Conservation (phyloP, 1,140 invertebrate genomes). For the Portunus trituberculatus region DNA sequence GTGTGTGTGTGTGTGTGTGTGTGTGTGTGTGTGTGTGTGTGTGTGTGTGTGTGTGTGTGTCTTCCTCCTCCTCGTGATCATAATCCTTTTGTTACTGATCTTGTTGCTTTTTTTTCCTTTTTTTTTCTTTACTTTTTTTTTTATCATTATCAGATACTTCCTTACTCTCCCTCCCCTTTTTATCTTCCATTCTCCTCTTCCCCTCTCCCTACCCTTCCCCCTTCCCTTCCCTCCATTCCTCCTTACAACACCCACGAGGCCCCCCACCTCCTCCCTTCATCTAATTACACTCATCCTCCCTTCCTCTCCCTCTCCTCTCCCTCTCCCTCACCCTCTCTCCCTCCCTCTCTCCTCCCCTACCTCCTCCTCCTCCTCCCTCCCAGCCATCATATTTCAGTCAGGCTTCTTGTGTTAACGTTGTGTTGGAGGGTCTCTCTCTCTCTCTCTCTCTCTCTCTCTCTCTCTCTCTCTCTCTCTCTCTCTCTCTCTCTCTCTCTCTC, state of each 20-base stretch:
- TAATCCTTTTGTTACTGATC: no score
- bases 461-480: background rate
- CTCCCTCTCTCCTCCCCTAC: background rate
- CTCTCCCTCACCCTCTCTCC: background rate
- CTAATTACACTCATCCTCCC: background rate
- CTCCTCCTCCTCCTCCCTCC: background rate
- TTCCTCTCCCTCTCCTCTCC: background rate
- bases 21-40: conserved; percentile 11
- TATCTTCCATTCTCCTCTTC: background rate
- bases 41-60: conserved; percentile 20
- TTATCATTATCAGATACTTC: no score
- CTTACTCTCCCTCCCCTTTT: no score
- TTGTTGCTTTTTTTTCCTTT: background rate
- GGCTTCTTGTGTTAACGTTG: background rate
- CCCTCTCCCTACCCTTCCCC: background rate
- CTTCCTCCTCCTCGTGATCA: background rate
- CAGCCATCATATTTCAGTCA: background rate
- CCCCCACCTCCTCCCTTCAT: background rate
- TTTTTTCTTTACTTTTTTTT: background rate
- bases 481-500: conserved; percentile 32
- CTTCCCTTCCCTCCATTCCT: background rate
- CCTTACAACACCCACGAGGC: background rate
- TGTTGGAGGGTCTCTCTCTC: background rate
- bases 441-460: conserved; percentile 39
- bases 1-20: conserved; percentile 20